A percentile compares a stretch with the other conserved stretches of the same genome.
These are phyloP conservation scores for Nomada ruficornis DNA, from an alignment of 2,888 invertebrate genomes.

Conservation along the genomic window DNA sequence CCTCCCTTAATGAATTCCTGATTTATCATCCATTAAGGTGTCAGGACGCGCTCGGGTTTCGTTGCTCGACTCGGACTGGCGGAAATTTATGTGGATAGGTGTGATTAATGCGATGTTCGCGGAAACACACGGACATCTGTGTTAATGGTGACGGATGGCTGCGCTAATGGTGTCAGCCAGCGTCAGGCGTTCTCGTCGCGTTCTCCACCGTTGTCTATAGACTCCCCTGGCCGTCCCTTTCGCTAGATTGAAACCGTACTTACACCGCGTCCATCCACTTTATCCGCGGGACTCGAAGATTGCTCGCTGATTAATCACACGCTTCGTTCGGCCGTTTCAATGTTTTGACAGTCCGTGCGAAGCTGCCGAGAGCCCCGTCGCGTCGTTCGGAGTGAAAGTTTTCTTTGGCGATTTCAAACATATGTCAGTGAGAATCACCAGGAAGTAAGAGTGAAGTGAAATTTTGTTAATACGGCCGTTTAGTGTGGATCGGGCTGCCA, in stretches of 20 bases:
- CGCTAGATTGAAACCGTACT: constrained; percentile 48
- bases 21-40: constrained; percentile 77
- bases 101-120: constrained; percentile 81
- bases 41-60: constrained; percentile 73
- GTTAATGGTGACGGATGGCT: constrained; percentile 82
- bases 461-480: too few species aligned
- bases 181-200: constrained; percentile 72
- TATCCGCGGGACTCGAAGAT: constrained; percentile 24
- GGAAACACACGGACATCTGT: constrained; percentile 80
- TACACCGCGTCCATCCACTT: constrained; percentile 35
- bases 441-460: too few species aligned
- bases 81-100: constrained; percentile 78
- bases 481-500: too few species aligned
- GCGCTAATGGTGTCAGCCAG: constrained; percentile 79
- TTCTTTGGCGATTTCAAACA: not conserved
- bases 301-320: constrained; percentile 12
- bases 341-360: constrained; percentile 1
- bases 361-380: not conserved
- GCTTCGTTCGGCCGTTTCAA: not conserved
- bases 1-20: constrained; percentile 74
- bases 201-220: constrained; percentile 66
- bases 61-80: constrained; percentile 71
- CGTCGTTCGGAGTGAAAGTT: not conserved
- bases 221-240: constrained; percentile 61
- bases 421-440: too few species aligned